phyloP scores from a whole-genome alignment of 2,888 invertebrate genomes.

The Bombyx huttoni region DNA sequence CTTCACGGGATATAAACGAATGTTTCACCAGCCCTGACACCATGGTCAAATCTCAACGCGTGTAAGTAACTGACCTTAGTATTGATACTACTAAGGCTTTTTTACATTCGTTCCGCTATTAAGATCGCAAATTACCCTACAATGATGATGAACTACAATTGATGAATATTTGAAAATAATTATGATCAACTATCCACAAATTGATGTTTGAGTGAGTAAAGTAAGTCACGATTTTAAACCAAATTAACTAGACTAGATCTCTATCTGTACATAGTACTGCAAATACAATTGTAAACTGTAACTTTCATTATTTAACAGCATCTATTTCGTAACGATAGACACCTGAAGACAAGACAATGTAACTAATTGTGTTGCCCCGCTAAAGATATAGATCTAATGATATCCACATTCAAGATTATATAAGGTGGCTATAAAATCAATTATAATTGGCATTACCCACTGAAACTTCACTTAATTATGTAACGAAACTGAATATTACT shows the following conservation, averaged over 20 bases:
- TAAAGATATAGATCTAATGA: not conserved
- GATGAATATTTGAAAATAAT: not conserved
- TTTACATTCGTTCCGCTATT: conserved; percentile 42
- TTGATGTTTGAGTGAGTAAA: not conserved
- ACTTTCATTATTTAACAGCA: too few species aligned
- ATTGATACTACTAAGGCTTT: conserved; percentile 29
- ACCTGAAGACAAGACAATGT: not conserved
- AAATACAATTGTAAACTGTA: too few species aligned
- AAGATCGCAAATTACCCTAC: not conserved
- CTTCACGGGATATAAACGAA: conserved; percentile 4
- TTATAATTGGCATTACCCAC: not conserved
- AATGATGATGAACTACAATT: not conserved
- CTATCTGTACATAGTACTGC: too few species aligned
- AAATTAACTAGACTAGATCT: too few species aligned
- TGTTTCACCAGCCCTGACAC: conserved; percentile 34
- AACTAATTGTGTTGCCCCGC: not conserved
- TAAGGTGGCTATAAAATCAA: not conserved
- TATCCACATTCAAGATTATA: not conserved
- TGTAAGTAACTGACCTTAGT: conserved; percentile 30
- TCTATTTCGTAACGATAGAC: too few species aligned
- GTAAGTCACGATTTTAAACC: too few species aligned
- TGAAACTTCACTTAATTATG: not conserved
- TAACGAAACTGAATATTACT: not conserved
- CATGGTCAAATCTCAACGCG: conserved; percentile 33
- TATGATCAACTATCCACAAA: not conserved